phyloP scores from a whole-genome alignment of 2,888 invertebrate species.

The Rhogogaster chlorosoma region DNA sequence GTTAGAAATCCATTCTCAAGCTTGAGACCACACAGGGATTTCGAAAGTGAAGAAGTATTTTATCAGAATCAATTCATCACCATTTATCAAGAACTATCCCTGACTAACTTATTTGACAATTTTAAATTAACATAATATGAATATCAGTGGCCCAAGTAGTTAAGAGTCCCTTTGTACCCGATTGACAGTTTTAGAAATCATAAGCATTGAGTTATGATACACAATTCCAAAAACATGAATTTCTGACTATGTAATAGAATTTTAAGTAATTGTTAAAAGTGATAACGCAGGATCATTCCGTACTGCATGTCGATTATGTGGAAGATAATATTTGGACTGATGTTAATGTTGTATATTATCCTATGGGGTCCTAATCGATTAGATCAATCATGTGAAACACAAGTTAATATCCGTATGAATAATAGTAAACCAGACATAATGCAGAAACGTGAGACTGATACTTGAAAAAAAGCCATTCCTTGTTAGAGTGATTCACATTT shows the following conservation, averaged over 20 bases:
- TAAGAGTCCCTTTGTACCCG: background rate
- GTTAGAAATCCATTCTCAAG: constrained; percentile 68
- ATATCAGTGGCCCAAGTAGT: background rate
- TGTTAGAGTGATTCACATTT: background rate
- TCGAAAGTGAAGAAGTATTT: constrained; percentile 67
- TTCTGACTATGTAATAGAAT: no score
- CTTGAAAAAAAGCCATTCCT: constrained; percentile 27
- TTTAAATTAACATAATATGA: constrained; percentile 40
- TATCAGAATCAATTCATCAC: constrained; percentile 70
- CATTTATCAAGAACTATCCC: constrained; percentile 60
- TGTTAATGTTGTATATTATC: background rate
- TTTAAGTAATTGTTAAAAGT: background rate
- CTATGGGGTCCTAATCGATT: background rate
- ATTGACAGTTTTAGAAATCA: background rate
- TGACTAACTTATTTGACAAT: constrained; percentile 9
- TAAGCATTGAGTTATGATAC: background rate
- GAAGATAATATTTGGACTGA: background rate
- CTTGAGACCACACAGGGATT: constrained; percentile 69
- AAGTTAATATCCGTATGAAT: constrained; percentile 13
- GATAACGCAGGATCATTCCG: constrained; percentile 17
- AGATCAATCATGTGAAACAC: background rate
- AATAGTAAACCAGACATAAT: background rate
- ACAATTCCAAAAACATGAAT: background rate
- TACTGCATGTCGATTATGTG: background rate
- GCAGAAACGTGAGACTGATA: constrained; percentile 40